Base-by-base conservation (phyloP, 2,797 vertebrate genomes). In the Yasuhikotakia modesta region DNA sequence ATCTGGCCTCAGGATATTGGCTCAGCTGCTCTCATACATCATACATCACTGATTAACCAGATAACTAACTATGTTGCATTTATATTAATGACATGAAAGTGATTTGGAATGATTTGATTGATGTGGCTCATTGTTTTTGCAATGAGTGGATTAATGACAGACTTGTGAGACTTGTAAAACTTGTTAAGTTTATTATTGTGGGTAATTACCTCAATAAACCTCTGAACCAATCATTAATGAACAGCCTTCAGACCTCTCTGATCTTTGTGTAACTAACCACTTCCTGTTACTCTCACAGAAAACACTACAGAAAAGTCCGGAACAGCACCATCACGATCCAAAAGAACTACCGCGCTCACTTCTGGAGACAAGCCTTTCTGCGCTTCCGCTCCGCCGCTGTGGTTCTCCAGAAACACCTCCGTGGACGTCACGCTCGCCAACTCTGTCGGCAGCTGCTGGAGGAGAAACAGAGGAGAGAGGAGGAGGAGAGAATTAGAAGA, bases 321-420 rank as follows among this genome's bases (percentile, higher is more conserved):
- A 88, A 88, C 90, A 95, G 95, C 88, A 90, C 91, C 4, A 79
- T 96, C 87, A 92, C 90, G 83, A 96, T 98, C 88, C 96, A 98
- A 89, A 96, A 95, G 91, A 95, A 95, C 89, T 96, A 95, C 85
- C 94, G 95, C 0, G 94, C 95, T 0, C 90, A 95, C 87, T 95
- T 93, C 88, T 95, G 95, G 94, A 93, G 94, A 78, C 91, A 91
- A 2, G 76, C 79, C 50, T 94, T 95, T 88, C 88, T 94, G 80
- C 91, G 88, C 1, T 87, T 95, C 81, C 95, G 94, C 73, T 73
- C 86, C 0, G 93, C 95, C 0, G 84, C 94, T 0, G 5, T 96
- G 79, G 67, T 94, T 77, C 91, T 97, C 73, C 96, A 98, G 92
- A 98, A 94, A 78, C 93, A 97, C 86, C 93, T 88, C 85, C 89